A percentile compares a stretch with the other conserved stretches of the same genome.
These are phyloP conservation scores for Anagyrus pseudococci DNA, from an alignment of 2,888 invertebrate genomes.

Conservation along the genomic window DNA sequence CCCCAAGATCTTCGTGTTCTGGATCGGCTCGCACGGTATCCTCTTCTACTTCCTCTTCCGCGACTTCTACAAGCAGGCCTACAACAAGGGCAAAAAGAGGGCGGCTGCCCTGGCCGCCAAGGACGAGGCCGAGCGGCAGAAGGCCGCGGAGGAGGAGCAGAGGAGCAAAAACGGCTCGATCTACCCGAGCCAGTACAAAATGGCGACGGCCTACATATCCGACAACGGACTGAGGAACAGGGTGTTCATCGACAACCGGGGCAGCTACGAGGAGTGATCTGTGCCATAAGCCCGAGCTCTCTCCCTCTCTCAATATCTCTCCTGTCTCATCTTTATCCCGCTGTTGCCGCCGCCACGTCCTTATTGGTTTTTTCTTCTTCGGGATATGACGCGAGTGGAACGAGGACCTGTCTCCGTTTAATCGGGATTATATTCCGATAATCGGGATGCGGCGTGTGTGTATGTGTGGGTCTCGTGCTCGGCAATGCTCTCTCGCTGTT, in stretches of 20 bases:
- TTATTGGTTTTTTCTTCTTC: neutral
- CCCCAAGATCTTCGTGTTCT: slow-evolving; percentile 86
- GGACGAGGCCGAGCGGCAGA: neutral
- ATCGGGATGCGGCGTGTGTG: no score
- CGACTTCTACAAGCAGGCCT: slow-evolving; percentile 86
- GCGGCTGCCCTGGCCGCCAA: slow-evolving; percentile 8
- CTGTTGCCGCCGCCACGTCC: no score
- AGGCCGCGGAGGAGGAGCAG: slow-evolving; percentile 20
- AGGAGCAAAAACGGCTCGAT: slow-evolving; percentile 50
- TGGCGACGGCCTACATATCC: slow-evolving; percentile 65
- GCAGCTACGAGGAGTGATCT: slow-evolving; percentile 23
- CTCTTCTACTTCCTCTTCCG: slow-evolving; percentile 94
- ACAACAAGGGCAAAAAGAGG: slow-evolving; percentile 56
- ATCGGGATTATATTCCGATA: no score
- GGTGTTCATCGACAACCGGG: slow-evolving; percentile 62
- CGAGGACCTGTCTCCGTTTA: no score
- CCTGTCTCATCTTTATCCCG: neutral
- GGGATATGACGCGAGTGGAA: neutral
- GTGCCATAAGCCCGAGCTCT: neutral
- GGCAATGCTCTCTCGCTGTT: no score
- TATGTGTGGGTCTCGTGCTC: no score
- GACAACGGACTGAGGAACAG: slow-evolving; percentile 63
- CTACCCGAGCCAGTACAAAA: slow-evolving; percentile 60
- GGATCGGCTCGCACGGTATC: slow-evolving; percentile 90
- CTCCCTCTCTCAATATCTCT: neutral